Conservation (phyloP, 1,140 invertebrate genomes). For the Camponotus floridanus region DNA sequence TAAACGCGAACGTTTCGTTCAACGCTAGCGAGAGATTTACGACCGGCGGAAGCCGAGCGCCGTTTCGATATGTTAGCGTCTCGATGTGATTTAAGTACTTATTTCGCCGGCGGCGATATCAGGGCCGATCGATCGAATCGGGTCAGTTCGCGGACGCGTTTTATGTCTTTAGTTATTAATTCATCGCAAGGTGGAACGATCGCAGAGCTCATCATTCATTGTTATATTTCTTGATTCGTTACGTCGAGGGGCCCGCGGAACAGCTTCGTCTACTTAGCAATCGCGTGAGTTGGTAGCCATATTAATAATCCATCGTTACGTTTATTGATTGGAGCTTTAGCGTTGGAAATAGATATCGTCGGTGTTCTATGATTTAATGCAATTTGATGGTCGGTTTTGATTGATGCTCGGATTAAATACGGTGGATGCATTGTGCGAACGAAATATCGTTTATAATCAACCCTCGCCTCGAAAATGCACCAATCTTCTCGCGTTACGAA, state of each 20-base stretch:
- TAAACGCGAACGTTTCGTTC: slow-evolving; percentile 53
- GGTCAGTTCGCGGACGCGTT: slow-evolving; percentile 2
- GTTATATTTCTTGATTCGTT: slow-evolving; percentile 17
- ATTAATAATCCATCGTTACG: slow-evolving; percentile 18
- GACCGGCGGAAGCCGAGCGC: slow-evolving; percentile 9
- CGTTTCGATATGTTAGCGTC: slow-evolving; percentile 2
- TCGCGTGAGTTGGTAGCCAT: not conserved
- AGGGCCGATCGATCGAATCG: not conserved
- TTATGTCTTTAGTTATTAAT: not conserved
- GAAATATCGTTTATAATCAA: slow-evolving; percentile 34
- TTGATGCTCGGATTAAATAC: slow-evolving; percentile 25
- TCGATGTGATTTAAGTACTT: slow-evolving; percentile 39
- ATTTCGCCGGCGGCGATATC: not conserved
- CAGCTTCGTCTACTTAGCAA: not conserved
- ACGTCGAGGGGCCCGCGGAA: not conserved
- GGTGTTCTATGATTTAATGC: slow-evolving; percentile 27
- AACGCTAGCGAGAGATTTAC: slow-evolving; percentile 45
- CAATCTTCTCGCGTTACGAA: slow-evolving; percentile 56
- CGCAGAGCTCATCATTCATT: not conserved
- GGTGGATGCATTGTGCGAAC: not conserved
- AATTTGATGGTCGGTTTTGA: slow-evolving; percentile 12
- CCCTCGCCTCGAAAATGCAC: slow-evolving; percentile 26
- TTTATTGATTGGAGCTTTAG: slow-evolving; percentile 5
- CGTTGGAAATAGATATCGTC: not conserved
- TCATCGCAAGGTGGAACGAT: not conserved